Evolutionary conservation across 2,797 vertebrate species (phyloP), one percentile per base, ranked within the genome.

Genomic region (Pogonophryne albipinna): DNA sequence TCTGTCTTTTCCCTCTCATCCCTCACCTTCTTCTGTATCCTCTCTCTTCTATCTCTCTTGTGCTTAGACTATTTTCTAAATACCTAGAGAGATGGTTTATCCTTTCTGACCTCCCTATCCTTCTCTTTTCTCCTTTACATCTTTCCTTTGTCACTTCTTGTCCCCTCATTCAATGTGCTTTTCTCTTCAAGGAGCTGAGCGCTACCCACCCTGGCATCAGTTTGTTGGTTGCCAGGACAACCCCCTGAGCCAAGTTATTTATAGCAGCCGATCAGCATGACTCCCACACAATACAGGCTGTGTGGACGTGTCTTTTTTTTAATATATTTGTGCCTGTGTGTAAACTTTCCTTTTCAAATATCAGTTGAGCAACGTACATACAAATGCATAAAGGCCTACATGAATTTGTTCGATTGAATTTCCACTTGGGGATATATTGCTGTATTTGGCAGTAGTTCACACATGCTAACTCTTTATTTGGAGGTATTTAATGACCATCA

Each of bases 161-260:
- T 77, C 70, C 60, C 69, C 67, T 52, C 19, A 6, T 10, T 86
- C 58, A 79, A 74, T 82, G 63, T 63, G 61, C 66, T 80, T 70
- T 65, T 71, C 71, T 71, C 79, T 82, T 90, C 76, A 76, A 86
- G 83, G 74, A 80, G 88, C 79, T 75, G 74, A 92, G 79, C 76
- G 23, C 86, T 91, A 38, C 87, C 82, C 82, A 87, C 76, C 80
- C 87, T 92, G 92, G 90, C 92, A 94, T 94, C 88, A 83, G 89
- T 94, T 95, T 93, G 92, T 91, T 92, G 86, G 95, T 96, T 95
- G 84, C 94, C 89, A 95, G 79, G 93, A 88, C 92, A 94, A 95
- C 95, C 89, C 82, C 79, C 83, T 73, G 72, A 86, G 85, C 88
- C 85, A 85, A 85, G 95, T 91, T 95, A 96, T 95, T 95, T 94